Percentiles rank a stretch among this genome's conserved stretches.
Conservation (phyloP, 2,888 invertebrate genomes). For the Conistra vaccinii region DNA sequence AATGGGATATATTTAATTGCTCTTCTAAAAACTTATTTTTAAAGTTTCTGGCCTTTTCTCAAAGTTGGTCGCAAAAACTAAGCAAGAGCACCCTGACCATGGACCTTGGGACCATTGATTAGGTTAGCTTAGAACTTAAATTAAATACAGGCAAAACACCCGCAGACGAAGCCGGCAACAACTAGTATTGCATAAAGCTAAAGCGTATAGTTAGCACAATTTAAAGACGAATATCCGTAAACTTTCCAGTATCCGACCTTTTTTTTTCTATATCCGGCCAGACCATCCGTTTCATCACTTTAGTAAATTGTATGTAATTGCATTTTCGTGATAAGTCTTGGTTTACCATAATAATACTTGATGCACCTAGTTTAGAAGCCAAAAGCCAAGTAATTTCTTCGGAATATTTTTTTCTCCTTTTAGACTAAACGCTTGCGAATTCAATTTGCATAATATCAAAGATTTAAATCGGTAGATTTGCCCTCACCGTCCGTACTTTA, state of each 20-base stretch:
- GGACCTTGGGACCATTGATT: background rate
- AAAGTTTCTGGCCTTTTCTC: background rate
- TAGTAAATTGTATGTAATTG: background rate
- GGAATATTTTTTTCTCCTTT: background rate
- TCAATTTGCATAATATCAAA: too few relatives aligned
- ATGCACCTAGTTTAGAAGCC: background rate
- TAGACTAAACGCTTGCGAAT: background rate
- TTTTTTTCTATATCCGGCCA: background rate
- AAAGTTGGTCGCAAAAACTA: background rate
- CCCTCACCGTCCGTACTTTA: too few relatives aligned
- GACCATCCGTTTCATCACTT: background rate
- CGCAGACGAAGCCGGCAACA: background rate
- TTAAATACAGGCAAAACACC: background rate
- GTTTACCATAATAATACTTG: background rate
- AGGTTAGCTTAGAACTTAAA: background rate
- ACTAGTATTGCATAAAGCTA: background rate
- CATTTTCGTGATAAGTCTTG: background rate
- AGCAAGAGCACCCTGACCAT: background rate
- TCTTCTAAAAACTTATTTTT: too few relatives aligned
- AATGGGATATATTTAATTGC: too few relatives aligned
- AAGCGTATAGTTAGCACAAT: background rate
- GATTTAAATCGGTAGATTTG: too few relatives aligned
- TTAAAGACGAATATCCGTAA: background rate
- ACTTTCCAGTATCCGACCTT: background rate
- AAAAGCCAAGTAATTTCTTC: background rate